These are phyloP conservation scores for Heliangelus exortis DNA, from an alignment of 2,797 vertebrate species.

Conservation along the genomic window DNA sequence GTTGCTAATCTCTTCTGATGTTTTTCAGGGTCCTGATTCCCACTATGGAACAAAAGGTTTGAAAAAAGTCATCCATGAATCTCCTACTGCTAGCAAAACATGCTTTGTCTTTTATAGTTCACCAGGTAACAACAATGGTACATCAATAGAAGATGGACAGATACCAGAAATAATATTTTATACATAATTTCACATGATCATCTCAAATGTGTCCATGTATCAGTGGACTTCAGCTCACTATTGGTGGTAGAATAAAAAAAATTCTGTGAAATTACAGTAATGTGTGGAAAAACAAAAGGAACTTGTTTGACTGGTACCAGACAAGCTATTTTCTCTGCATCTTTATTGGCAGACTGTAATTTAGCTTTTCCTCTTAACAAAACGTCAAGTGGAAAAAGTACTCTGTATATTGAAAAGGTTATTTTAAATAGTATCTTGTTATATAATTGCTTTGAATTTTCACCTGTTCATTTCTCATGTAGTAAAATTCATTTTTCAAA, in stretches of 20 bases:
- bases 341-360: background rate
- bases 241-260: slow-evolving; percentile 28
- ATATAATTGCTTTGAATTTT: slow-evolving; percentile 42
- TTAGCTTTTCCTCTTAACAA: slow-evolving; percentile 46
- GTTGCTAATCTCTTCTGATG: background rate
- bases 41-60: slow-evolving; percentile 97
- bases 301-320: slow-evolving; percentile 57
- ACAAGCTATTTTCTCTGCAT: slow-evolving; percentile 43
- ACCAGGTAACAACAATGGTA: slow-evolving; percentile 97
- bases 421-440: slow-evolving; percentile 22
- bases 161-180: slow-evolving; percentile 99
- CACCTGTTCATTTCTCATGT: background rate
- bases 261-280: slow-evolving; percentile 50
- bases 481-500: slow-evolving; percentile 46
- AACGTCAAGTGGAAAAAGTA: background rate
- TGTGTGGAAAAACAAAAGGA: slow-evolving; percentile 30
- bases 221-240: slow-evolving; percentile 28
- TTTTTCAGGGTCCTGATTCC: slow-evolving; percentile 92
- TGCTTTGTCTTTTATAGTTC: slow-evolving; percentile 97
- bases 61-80: slow-evolving; percentile 93
- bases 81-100: slow-evolving; percentile 93
- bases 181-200: slow-evolving; percentile 77
- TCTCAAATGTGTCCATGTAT: background rate
- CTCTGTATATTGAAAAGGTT: slow-evolving; percentile 41
- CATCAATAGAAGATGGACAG: slow-evolving; percentile 97